Percentiles rank a stretch among this genome's conserved stretches.
These are phyloP conservation scores for Asbolus verrucosus DNA, from an alignment of 1,140 invertebrate genomes.

Conservation along the genomic window DNA sequence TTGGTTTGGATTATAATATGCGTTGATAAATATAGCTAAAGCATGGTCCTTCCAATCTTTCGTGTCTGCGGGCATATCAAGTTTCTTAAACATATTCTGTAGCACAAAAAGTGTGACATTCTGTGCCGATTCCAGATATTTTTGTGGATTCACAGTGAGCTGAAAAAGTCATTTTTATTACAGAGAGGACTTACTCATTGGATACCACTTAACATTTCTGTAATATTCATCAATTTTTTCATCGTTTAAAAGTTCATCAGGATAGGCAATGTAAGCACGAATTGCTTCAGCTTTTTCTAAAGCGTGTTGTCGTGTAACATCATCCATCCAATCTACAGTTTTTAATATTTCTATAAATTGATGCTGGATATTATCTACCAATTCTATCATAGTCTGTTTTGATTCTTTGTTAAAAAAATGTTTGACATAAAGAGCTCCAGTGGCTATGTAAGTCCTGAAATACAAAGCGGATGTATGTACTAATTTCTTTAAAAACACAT, in stretches of 20 bases:
- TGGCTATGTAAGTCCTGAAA: conserved; percentile 61
- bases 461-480: no score
- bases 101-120: no score
- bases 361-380: conserved; percentile 72
- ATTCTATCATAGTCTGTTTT: conserved; percentile 67
- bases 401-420: conserved; percentile 66
- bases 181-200: background rate
- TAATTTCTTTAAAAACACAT: no score
- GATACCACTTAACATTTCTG: background rate
- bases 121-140: conserved; percentile 65
- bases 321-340: conserved; percentile 75
- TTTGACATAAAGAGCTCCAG: conserved; percentile 68
- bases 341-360: conserved; percentile 69
- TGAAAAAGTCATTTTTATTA: background rate
- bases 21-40: no score
- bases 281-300: conserved; percentile 67
- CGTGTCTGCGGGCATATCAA: no score
- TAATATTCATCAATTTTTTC: conserved; percentile 66
- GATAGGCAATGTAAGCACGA: conserved; percentile 66
- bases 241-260: conserved; percentile 68
- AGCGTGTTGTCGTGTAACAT: conserved; percentile 68
- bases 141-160: background rate
- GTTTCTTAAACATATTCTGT: no score
- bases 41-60: no score
- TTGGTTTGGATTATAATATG: no score